Conservation (phyloP, 2,888 invertebrate genomes). For the Deilephila porcellus region DNA sequence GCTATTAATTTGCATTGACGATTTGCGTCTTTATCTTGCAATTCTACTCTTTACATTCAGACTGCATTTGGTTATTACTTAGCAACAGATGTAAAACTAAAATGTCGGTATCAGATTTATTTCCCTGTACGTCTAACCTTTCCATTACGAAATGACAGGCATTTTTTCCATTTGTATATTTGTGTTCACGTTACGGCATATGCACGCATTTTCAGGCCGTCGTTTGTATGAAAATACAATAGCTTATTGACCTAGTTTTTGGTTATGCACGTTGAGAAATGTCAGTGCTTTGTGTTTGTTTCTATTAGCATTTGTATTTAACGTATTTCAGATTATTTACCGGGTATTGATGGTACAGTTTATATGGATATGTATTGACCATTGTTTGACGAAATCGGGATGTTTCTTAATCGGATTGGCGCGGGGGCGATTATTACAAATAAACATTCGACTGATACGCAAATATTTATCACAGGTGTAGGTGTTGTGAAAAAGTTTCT, state of each 20-base stretch:
- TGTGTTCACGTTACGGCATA: background rate
- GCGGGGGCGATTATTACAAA: background rate
- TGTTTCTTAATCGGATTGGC: background rate
- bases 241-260: constrained; percentile 20
- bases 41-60: background rate
- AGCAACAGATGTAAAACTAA: background rate
- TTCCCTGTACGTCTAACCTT: background rate
- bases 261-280: constrained; percentile 20
- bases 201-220: constrained; percentile 6
- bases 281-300: constrained; percentile 26
- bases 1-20: background rate
- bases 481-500: too few species aligned
- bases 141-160: background rate
- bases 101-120: background rate
- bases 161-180: background rate
- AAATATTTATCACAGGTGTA: too few species aligned
- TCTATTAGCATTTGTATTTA: constrained; percentile 25
- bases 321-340: background rate
- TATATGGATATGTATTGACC: background rate
- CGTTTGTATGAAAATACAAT: constrained; percentile 24
- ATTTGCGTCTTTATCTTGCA: background rate
- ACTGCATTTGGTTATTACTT: background rate
- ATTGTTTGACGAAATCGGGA: background rate
- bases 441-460: background rate
- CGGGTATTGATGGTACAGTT: background rate